Conservation (phyloP, 2,113 vertebrate species). For the Hepsetus odoe region DNA sequence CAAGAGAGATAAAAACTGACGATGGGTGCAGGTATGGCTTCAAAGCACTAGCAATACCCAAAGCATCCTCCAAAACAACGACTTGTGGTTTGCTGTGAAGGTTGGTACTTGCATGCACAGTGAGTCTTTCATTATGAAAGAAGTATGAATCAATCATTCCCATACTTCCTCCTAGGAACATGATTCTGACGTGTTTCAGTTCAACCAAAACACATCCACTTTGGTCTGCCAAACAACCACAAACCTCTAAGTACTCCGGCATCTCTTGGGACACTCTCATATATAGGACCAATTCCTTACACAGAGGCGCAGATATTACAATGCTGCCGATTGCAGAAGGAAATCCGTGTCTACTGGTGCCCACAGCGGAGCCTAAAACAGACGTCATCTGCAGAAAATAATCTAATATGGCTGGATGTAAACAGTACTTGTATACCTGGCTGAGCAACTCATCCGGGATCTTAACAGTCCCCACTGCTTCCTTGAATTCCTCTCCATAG, state of each 20-base stretch:
- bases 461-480: constrained; percentile 77
- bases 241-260: constrained; percentile 77
- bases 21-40: constrained; percentile 71
- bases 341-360: constrained; percentile 68
- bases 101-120: constrained; percentile 37
- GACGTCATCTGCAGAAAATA: constrained; percentile 83
- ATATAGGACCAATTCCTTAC: constrained; percentile 84
- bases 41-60: constrained; percentile 76
- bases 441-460: constrained; percentile 69
- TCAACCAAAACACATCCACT: constrained; percentile 78
- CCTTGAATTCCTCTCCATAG: constrained; percentile 79
- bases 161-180: constrained; percentile 66
- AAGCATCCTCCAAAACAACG: constrained; percentile 81
- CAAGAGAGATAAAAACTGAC: constrained; percentile 65
- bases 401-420: constrained; percentile 85
- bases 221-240: constrained; percentile 81
- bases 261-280: constrained; percentile 72
- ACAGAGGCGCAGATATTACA: constrained; percentile 69
- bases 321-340: constrained; percentile 81
- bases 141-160: constrained; percentile 72
- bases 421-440: constrained; percentile 76
- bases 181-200: constrained; percentile 75
- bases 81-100: constrained; percentile 66
- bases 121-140: constrained; percentile 76
- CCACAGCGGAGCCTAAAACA: constrained; percentile 61